Base-by-base conservation (phyloP, 1,140 invertebrate species). In the Drosophila kepulauana region DNA sequence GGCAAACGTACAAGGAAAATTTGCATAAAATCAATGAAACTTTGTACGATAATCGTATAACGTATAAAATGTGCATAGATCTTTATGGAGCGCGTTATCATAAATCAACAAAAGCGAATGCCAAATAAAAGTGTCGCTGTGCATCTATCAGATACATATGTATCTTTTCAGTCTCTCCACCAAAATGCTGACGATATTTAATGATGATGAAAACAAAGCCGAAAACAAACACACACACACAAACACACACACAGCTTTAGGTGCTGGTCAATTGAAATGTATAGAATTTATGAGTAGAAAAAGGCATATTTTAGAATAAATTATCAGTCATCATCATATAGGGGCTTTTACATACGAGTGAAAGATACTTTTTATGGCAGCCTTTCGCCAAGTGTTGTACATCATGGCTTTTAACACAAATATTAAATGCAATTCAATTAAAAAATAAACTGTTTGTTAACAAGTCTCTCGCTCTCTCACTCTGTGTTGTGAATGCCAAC, bases 1-100 rank as follows among this genome's bases (percentile, higher is more conserved):
- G 30, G 48, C 57, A 38, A 48, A 63, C 43, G 10, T 49, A 62
- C 20, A 63, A 46, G 51, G 51, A 52, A 68, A 82, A 88, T 89
- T 89, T 85, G 81, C 85, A 89, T 89, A 89, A 89, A 79, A 63
- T 77, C 62, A 90, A 89, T 89, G 81, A 70, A 79, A 85, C 75
- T 63, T 45, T 52, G 63, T 54, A 64, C 38, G 67, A 74, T 65
- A 56, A 56, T 65, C 62, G 51, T 56, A 56, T 41, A 63, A 38
- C 61, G 33, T 41, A 65, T 74, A 62, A 68, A 62, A 62, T 62
- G 71, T 79, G 68, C 73, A 76, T 65, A 71, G 77, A 76, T 76
- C 49, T 80, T 80, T 69, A 78, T 80, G 75, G 78, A 62, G 70
- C 78, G 63, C 79, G 85, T 81, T 89, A 85, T 89, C 86, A 82